Evolutionary conservation across 2,888 invertebrate genomes (phyloP).

Genomic region (Tetragnatha montana): DNA sequence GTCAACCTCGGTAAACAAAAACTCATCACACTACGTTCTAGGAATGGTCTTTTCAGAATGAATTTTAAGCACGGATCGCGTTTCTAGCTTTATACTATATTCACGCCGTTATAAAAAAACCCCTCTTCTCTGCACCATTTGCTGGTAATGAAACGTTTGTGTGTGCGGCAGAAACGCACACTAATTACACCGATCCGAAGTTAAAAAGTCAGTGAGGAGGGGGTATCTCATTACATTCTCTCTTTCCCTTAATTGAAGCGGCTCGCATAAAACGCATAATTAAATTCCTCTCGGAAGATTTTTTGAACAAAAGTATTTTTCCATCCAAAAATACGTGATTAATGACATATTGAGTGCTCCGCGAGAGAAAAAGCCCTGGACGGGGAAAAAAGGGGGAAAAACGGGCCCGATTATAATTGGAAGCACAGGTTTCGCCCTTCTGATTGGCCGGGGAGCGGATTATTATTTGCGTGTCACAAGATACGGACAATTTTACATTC

Average conservation of each 20-base stretch:
- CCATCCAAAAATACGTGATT: slow-evolving; percentile 65
- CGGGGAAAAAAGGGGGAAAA: slow-evolving; percentile 29
- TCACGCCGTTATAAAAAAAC: too few species aligned
- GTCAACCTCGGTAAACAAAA: too few species aligned
- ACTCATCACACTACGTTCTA: too few species aligned
- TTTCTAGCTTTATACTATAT: too few species aligned
- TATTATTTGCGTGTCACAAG: slow-evolving; percentile 52
- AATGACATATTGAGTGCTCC: slow-evolving; percentile 66
- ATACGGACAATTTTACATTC: slow-evolving; percentile 55
- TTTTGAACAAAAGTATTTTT: slow-evolving; percentile 60
- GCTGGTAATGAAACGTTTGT: background rate
- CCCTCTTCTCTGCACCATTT: background rate
- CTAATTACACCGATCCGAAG: background rate
- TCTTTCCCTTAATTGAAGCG: slow-evolving; percentile 50
- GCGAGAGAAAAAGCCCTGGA: slow-evolving; percentile 35
- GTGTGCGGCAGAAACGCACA: background rate
- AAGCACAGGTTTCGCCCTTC: slow-evolving; percentile 61
- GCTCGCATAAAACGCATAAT: slow-evolving; percentile 64
- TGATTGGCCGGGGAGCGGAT: slow-evolving; percentile 52
- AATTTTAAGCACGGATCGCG: too few species aligned
- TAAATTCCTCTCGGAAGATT: slow-evolving; percentile 58
- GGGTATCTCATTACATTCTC: slow-evolving; percentile 35
- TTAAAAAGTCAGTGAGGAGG: background rate
- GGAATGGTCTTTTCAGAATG: too few species aligned
- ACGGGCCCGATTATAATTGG: slow-evolving; percentile 64